phyloP scores from a whole-genome alignment of 2,797 vertebrate genomes.

The Mallotus villosus region DNA sequence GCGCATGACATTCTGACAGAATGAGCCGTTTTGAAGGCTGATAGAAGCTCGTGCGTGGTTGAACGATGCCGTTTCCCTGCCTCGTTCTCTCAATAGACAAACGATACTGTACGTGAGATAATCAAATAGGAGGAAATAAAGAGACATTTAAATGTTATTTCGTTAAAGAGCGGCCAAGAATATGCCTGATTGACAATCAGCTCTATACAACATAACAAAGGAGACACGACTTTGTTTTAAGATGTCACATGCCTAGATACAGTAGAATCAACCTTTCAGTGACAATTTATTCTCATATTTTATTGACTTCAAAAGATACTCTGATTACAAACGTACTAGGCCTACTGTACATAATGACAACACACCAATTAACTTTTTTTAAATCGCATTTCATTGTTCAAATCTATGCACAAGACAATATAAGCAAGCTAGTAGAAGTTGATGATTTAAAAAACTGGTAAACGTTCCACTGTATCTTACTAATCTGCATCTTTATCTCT shows the following conservation, averaged over 20 bases:
- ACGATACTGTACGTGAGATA: slow-evolving; percentile 41
- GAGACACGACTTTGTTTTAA: slow-evolving; percentile 62
- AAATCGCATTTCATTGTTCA: too few species aligned
- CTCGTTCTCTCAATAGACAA: slow-evolving; percentile 36
- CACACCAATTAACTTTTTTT: not conserved
- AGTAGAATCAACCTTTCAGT: slow-evolving; percentile 30
- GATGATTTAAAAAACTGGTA: not conserved
- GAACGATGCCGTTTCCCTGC: slow-evolving; percentile 40
- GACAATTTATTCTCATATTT: slow-evolving; percentile 23
- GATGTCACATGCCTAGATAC: slow-evolving; percentile 38
- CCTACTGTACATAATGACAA: not conserved
- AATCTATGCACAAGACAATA: too few species aligned
- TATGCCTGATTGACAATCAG: slow-evolving; percentile 68
- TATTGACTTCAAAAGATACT: not conserved
- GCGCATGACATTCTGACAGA: slow-evolving; percentile 70
- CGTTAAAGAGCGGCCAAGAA: slow-evolving; percentile 72
- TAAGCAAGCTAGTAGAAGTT: too few species aligned
- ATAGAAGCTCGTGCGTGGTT: slow-evolving; percentile 62
- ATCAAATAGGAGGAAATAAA: slow-evolving; percentile 50
- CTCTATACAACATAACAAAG: slow-evolving; percentile 42
- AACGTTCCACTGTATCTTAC: not conserved
- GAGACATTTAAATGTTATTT: slow-evolving; percentile 45
- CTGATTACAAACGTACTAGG: slow-evolving; percentile 6
- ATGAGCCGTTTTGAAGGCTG: slow-evolving; percentile 50
- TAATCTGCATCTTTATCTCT: not conserved